phyloP scores from a whole-genome alignment of 2,113 vertebrate genomes.

The Leucoraja erinaceus region DNA sequence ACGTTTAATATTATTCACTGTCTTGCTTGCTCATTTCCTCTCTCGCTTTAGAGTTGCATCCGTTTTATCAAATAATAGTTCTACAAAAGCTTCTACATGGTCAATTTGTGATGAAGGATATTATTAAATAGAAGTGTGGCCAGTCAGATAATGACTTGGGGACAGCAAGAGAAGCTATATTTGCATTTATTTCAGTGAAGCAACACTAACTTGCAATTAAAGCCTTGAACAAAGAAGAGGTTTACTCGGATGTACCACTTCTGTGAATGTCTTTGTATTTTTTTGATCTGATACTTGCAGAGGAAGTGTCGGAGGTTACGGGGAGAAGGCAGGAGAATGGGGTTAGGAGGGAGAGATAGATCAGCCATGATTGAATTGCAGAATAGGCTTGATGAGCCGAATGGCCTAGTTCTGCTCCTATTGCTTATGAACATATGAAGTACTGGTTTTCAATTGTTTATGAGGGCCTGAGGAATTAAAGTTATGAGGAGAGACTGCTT shows the following conservation, averaged over 20 bases:
- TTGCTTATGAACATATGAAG: background rate
- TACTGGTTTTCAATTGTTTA: background rate
- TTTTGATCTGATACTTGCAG: background rate
- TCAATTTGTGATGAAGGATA: constrained; percentile 25
- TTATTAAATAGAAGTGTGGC: constrained; percentile 19
- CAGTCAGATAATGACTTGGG: constrained; percentile 1
- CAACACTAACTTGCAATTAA: background rate
- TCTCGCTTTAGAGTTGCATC: background rate
- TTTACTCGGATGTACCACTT: no score
- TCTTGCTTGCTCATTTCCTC: constrained; percentile 25
- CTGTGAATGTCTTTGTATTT: background rate
- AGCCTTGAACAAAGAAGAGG: background rate
- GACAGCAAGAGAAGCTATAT: background rate
- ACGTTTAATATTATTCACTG: constrained; percentile 27
- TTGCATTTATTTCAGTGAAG: background rate
- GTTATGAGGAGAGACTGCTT: no score
- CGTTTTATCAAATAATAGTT: constrained; percentile 14
- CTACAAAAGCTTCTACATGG: constrained; percentile 14
- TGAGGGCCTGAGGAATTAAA: no score
- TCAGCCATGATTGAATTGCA: no score
- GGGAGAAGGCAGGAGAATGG: no score
- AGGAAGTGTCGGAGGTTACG: no score
- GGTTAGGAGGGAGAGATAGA: no score
- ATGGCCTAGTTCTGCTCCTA: no score
- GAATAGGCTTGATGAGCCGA: no score